Evolutionary conservation across 2,797 vertebrate species (phyloP).

Genomic region (Centroberyx gerrardi): DNA sequence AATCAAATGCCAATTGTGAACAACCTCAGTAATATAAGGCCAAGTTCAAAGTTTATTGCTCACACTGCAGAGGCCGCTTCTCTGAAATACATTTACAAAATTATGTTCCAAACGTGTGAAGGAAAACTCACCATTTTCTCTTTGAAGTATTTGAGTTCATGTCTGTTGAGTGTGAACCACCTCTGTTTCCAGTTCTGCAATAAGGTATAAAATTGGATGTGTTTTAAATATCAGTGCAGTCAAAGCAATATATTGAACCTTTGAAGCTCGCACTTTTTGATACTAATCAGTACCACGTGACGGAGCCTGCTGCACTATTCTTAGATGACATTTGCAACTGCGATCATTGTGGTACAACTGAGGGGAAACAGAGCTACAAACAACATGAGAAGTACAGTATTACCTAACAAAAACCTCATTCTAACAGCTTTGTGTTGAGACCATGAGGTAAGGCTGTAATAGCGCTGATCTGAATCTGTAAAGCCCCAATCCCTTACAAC

Average conservation of each 20-base stretch:
- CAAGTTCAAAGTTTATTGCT: not conserved
- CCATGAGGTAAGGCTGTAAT: not conserved
- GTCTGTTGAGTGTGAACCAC: slow-evolving; percentile 95
- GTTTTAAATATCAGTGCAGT: not conserved
- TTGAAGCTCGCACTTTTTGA: not conserved
- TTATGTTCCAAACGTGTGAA: not conserved
- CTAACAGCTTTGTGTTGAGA: not conserved
- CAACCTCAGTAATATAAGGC: no score
- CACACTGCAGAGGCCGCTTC: no score
- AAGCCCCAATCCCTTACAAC: not conserved
- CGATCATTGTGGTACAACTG: not conserved
- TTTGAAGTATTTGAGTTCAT: slow-evolving; percentile 98
- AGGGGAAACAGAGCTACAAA: not conserved
- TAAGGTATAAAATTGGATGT: slow-evolving; percentile 4
- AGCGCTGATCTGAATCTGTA: not conserved
- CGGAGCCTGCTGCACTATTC: not conserved
- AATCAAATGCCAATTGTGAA: no score
- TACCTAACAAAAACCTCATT: not conserved
- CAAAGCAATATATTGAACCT: no score
- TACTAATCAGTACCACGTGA: not conserved
- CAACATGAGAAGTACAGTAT: not conserved
- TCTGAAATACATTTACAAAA: not conserved
- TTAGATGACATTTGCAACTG: not conserved
- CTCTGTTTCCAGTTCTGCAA: slow-evolving; percentile 96
- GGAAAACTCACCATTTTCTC: slow-evolving; percentile 92